These are phyloP conservation scores for Emydoidea blandingii DNA, from an alignment of 2,797 vertebrate genomes.

Conservation along the genomic window DNA sequence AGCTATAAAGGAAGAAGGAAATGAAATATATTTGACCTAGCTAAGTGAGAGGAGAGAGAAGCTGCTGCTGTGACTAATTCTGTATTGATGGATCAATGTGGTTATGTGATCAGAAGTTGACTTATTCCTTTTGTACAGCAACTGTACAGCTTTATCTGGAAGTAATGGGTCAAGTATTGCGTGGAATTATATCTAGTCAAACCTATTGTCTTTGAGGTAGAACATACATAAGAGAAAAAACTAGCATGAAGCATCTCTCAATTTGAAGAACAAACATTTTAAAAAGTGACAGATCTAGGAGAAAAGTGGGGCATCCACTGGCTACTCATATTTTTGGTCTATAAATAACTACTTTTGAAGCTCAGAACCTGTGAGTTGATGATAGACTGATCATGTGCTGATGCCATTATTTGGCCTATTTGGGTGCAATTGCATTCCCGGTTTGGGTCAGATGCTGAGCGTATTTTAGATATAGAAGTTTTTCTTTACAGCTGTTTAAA, in stretches of 20 bases:
- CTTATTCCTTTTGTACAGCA: rapidly evolving
- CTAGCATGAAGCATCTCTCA: not conserved
- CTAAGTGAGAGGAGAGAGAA: not conserved
- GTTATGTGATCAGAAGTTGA: not conserved
- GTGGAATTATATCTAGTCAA: constrained; percentile 11
- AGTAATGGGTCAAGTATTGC: not conserved
- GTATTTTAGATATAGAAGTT: not conserved
- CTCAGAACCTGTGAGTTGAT: not conserved
- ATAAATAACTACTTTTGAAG: not conserved
- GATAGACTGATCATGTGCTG: not conserved
- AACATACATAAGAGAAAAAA: not conserved
- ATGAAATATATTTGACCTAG: not conserved
- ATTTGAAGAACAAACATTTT: not conserved
- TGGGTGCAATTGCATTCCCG: not conserved
- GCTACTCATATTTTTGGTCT: not conserved
- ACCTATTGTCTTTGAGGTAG: not conserved
- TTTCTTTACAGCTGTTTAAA: not conserved
- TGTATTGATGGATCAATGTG: not conserved
- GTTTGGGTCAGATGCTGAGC: not conserved
- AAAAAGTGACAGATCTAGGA: not conserved
- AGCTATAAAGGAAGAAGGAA: not conserved
- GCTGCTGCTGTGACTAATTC: not conserved
- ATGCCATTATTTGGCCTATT: not conserved
- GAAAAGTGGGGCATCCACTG: not conserved
- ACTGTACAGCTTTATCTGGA: not conserved